A percentile compares a stretch with the other conserved stretches of the same genome.
Evolutionary conservation across 1,140 invertebrate species (phyloP).

Genomic region (Cydia fagiglandana): DNA sequence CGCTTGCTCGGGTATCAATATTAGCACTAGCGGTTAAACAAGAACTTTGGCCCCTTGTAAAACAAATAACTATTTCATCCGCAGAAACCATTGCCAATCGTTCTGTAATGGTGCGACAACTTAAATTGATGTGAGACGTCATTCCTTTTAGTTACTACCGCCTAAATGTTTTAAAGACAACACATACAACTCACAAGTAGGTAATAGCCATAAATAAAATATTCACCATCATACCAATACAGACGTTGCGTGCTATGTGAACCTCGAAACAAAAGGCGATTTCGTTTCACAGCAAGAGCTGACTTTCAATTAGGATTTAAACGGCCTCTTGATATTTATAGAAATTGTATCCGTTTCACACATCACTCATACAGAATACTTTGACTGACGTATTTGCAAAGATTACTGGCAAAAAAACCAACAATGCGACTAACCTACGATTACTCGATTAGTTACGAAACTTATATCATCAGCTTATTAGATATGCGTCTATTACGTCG

Average conservation of each 20-base stretch:
- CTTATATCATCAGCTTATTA: conserved; percentile 29
- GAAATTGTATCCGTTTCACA: conserved; percentile 45
- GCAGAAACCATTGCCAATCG: not conserved
- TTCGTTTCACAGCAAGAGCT: conserved; percentile 41
- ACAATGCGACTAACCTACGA: conserved; percentile 1
- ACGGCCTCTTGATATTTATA: conserved; percentile 41
- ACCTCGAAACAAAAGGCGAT: conserved; percentile 53
- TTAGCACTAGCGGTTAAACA: too few relatives aligned
- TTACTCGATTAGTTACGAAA: conserved; percentile 22
- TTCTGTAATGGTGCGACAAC: too few relatives aligned
- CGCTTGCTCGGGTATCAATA: too few relatives aligned
- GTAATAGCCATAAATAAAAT: conserved; percentile 7
- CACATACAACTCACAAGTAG: not conserved
- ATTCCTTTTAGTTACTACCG: not conserved
- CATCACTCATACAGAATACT: conserved; percentile 40
- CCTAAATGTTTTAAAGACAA: not conserved
- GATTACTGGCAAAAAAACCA: not conserved
- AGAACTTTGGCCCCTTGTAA: too few relatives aligned
- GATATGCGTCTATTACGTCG: conserved; percentile 10
- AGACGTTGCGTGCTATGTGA: conserved; percentile 48
- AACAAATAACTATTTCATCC: too few relatives aligned
- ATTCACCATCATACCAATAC: conserved; percentile 21
- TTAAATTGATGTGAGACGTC: conserved; percentile 11
- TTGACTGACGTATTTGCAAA: conserved; percentile 5
- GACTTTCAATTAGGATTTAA: conserved; percentile 20